Conservation (phyloP, 2,888 invertebrate species). For the Ormyrus nitidulus region DNA sequence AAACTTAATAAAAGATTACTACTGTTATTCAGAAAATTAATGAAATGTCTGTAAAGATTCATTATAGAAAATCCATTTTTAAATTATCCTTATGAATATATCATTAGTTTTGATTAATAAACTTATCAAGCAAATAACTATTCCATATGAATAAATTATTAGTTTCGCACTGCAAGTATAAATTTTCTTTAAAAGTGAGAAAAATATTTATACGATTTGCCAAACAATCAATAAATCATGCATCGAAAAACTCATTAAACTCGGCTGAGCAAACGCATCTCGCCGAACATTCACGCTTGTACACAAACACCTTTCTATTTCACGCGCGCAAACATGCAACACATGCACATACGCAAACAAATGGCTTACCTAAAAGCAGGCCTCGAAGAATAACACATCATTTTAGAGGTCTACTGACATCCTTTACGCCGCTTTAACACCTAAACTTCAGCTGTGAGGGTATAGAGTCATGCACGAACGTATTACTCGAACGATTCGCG, state of each 20-base stretch:
- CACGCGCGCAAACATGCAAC: no score
- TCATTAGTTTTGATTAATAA: no score
- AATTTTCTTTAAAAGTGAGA: not conserved
- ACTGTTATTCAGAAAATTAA: no score
- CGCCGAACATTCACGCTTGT: constrained; percentile 54
- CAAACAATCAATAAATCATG: not conserved
- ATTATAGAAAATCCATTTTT: no score
- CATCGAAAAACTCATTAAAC: constrained; percentile 47
- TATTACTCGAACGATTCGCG: constrained; percentile 8
- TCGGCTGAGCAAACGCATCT: constrained; percentile 39
- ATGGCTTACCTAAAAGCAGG: constrained; percentile 41
- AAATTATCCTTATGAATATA: no score
- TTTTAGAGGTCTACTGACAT: constrained; percentile 28
- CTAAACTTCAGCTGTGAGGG: not conserved
- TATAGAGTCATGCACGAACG: constrained; percentile 18
- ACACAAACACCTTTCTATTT: constrained; percentile 39
- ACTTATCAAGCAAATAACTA: no score
- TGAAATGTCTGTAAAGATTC: no score
- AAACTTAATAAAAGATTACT: no score
- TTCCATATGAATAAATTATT: no score
- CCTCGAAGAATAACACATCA: constrained; percentile 39
- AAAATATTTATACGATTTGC: not conserved
- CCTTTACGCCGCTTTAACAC: constrained; percentile 9
- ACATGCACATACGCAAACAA: not conserved
- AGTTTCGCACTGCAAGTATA: not conserved